Conservation (phyloP, 1,140 invertebrate genomes). For the Eurosta solidaginis region DNA sequence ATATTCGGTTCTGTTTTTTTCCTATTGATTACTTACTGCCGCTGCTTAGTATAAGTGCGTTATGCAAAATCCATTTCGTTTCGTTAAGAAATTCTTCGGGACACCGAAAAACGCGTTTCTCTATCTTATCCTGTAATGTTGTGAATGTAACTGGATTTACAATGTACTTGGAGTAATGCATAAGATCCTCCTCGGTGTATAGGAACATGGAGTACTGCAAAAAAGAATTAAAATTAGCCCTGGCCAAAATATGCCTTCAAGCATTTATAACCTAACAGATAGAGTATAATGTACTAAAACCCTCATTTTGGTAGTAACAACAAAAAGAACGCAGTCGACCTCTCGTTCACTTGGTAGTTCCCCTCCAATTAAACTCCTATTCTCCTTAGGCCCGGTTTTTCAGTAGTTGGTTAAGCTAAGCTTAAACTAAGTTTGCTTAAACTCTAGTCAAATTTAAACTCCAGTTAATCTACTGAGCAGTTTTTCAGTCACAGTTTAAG, state of each 20-base stretch:
- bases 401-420: too few species aligned
- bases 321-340: too few species aligned
- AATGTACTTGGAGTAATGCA: constrained; percentile 74
- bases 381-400: too few species aligned
- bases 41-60: constrained; percentile 83
- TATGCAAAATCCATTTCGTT: constrained; percentile 90
- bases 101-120: constrained; percentile 79
- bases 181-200: background rate
- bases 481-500: too few species aligned
- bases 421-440: too few species aligned
- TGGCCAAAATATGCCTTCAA: background rate
- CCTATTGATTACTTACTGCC: constrained; percentile 68
- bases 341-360: too few species aligned
- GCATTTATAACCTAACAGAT: too few species aligned
- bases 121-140: constrained; percentile 77
- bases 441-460: too few species aligned
- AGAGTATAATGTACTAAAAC: too few species aligned
- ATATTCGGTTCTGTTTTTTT: constrained; percentile 50
- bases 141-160: constrained; percentile 84
- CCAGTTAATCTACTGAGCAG: too few species aligned
- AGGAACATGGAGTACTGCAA: background rate
- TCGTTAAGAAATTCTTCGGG: constrained; percentile 88
- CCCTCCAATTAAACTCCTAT: too few species aligned
- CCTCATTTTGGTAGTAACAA: too few species aligned
- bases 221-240: background rate